These are phyloP conservation scores for Patella vulgata DNA, from an alignment of 1,140 invertebrate species.

Conservation along the genomic window DNA sequence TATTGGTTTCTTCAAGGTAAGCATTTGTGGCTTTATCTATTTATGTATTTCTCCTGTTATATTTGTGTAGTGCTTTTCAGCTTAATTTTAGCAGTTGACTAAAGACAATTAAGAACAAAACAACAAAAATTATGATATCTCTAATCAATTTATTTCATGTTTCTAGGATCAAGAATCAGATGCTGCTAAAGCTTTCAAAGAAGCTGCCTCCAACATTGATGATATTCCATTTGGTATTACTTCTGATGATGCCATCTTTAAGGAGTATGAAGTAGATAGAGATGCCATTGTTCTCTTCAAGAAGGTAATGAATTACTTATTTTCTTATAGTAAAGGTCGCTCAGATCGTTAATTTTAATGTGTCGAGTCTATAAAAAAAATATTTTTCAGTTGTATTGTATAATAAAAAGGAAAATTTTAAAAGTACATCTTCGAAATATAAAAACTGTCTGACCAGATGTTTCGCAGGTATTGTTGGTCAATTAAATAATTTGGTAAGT, in stretches of 20 bases:
- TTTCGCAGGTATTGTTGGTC: too few species aligned
- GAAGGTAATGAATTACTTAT: constrained; percentile 73
- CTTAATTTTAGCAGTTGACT: neutral
- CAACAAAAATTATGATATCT: too few species aligned
- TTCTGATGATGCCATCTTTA: constrained; percentile 79
- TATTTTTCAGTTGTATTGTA: too few species aligned
- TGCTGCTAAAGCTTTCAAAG: constrained; percentile 85
- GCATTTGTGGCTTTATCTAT: neutral
- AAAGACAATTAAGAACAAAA: too few species aligned
- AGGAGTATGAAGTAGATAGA: constrained; percentile 76
- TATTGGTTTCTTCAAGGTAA: constrained; percentile 92
- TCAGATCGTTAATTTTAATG: too few species aligned
- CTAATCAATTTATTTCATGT: too few species aligned
- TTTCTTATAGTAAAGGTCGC: too few species aligned
- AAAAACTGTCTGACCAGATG: too few species aligned
- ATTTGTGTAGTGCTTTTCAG: neutral
- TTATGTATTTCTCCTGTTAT: neutral
- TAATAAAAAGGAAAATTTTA: too few species aligned
- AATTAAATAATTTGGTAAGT: too few species aligned
- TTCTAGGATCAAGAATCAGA: constrained; percentile 79
- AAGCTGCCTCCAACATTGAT: constrained; percentile 82
- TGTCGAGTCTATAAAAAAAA: too few species aligned
- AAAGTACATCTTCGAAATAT: too few species aligned
- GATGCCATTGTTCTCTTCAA: constrained; percentile 88
- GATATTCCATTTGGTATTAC: constrained; percentile 91